phyloP scores from a whole-genome alignment of 2,113 vertebrate genomes.

The Hoplias malabaricus region DNA sequence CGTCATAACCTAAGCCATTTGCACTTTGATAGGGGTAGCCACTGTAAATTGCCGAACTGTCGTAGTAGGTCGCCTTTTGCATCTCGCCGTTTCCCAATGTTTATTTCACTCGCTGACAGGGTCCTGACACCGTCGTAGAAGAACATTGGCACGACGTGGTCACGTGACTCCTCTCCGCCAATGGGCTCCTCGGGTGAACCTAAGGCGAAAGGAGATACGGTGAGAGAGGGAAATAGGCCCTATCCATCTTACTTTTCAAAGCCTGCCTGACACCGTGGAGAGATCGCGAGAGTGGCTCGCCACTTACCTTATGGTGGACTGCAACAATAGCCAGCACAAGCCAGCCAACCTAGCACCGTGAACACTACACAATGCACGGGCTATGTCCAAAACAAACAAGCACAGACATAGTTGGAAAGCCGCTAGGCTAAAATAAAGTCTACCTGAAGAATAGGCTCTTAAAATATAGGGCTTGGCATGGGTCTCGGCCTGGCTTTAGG shows the following conservation, averaged over 20 bases:
- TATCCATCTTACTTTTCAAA: slow-evolving; percentile 99
- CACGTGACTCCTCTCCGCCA: slow-evolving; percentile 97
- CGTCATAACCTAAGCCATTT: slow-evolving; percentile 98
- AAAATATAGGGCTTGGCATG: too few species aligned
- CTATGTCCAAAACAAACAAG: not conserved
- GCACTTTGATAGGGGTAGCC: slow-evolving; percentile 98
- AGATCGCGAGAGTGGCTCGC: slow-evolving; percentile 88
- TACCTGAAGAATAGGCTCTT: not conserved
- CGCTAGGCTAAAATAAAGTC: not conserved
- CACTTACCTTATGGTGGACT: slow-evolving; percentile 75
- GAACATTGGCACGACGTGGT: slow-evolving; percentile 99
- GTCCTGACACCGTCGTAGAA: slow-evolving; percentile 99
- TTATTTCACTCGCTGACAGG: slow-evolving; percentile 98
- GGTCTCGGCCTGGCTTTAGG: too few species aligned
- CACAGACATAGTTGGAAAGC: not conserved
- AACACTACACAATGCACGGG: not conserved
- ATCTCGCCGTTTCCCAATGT: slow-evolving; percentile 99
- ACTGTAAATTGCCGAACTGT: slow-evolving; percentile 98
- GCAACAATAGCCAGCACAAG: slow-evolving; percentile 35
- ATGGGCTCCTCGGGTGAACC: slow-evolving; percentile 94
- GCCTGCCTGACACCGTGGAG: slow-evolving; percentile 94
- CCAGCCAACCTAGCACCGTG: not conserved
- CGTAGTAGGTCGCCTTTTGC: slow-evolving; percentile 99
- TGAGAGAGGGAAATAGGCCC: slow-evolving; percentile 93
- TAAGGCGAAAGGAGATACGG: slow-evolving; percentile 90